These are phyloP conservation scores for Clusia tigrina DNA, from an alignment of 2,888 invertebrate genomes.

Conservation along the genomic window DNA sequence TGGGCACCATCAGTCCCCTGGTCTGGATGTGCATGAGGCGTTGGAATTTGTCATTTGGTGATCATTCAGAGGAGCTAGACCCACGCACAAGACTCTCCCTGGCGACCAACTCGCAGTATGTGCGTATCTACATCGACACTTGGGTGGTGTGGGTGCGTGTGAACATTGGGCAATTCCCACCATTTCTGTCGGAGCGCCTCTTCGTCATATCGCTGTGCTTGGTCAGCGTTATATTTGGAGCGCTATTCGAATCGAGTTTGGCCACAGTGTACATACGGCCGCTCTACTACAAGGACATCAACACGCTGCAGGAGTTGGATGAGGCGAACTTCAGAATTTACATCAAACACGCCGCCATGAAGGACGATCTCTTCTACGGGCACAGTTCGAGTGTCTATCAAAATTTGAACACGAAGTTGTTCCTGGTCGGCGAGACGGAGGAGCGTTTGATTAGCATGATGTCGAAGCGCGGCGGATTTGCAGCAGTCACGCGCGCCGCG, in stretches of 20 bases:
- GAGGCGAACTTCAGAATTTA: constrained; percentile 53
- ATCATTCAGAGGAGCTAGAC: no score
- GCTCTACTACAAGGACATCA: constrained; percentile 61
- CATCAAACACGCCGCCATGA: constrained; percentile 61
- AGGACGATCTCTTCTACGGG: constrained; percentile 60
- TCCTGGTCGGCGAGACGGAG: constrained; percentile 47
- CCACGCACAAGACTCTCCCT: not conserved
- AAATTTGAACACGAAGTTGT: constrained; percentile 52
- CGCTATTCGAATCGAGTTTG: constrained; percentile 63
- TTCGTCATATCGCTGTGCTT: constrained; percentile 60
- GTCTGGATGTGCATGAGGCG: constrained; percentile 54
- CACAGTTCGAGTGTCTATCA: constrained; percentile 54
- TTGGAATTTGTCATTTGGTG: constrained; percentile 40
- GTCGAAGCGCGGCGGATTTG: constrained; percentile 47
- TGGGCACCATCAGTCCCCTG: constrained; percentile 46
- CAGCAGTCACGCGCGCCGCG: constrained; percentile 55
- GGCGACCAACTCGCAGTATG: constrained; percentile 25
- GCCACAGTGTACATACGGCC: constrained; percentile 63
- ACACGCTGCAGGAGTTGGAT: constrained; percentile 60
- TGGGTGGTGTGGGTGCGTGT: constrained; percentile 61
- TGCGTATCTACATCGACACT: constrained; percentile 55
- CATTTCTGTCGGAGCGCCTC: constrained; percentile 59
- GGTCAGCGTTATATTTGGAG: constrained; percentile 62
- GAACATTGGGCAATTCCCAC: constrained; percentile 56
- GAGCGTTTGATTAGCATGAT: constrained; percentile 51